Evolutionary conservation across 2,113 vertebrate genomes (phyloP).

Genomic region (Bos indicus): DNA sequence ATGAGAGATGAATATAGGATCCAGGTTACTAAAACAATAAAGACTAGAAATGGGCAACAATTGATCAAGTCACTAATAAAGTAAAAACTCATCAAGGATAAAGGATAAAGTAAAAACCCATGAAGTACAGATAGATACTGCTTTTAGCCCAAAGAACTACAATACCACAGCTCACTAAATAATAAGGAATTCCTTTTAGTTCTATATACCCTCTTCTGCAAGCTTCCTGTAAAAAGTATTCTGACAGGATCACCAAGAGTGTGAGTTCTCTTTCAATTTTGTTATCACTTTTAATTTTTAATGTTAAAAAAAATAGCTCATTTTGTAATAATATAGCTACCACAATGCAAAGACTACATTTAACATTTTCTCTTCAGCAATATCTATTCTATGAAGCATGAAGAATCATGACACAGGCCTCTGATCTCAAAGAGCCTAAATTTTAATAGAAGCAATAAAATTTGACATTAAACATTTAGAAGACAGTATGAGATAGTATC

Average conservation of each 20-base stretch:
- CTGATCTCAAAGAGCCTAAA: background rate
- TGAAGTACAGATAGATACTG: background rate
- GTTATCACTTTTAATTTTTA: background rate
- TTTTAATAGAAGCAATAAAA: background rate
- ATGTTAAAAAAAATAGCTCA: background rate
- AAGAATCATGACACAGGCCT: background rate
- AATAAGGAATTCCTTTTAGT: background rate
- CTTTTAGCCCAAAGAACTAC: background rate
- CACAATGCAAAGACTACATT: background rate
- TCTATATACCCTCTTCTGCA: background rate
- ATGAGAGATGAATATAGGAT: background rate
- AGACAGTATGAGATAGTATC: background rate
- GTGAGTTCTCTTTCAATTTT: background rate
- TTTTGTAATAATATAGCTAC: background rate
- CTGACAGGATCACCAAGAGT: background rate
- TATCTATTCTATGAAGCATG: background rate
- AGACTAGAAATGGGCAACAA: background rate
- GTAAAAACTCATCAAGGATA: background rate
- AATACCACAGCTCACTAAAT: background rate
- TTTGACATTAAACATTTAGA: background rate
- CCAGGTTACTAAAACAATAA: background rate
- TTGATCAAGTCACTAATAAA: background rate
- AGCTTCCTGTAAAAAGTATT: background rate
- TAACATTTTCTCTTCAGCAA: background rate
- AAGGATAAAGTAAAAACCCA: background rate